Conservation (phyloP, 1,140 invertebrate genomes). For the Drosophila asahinai region DNA sequence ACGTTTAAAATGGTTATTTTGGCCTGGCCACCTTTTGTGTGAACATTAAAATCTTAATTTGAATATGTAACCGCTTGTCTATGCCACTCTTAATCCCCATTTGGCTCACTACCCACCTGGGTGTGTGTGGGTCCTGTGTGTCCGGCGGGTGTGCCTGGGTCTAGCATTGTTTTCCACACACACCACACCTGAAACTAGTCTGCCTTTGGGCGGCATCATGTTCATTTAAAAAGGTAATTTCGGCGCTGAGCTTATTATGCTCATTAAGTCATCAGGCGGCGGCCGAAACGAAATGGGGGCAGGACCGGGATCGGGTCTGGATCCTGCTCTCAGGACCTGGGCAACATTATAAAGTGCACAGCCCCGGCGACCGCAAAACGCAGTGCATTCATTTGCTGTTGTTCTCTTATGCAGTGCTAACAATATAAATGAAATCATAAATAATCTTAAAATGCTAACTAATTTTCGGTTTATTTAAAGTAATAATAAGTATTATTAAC, state of each 20-base stretch:
- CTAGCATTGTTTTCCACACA: constrained; percentile 29
- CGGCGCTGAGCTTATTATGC: constrained; percentile 79
- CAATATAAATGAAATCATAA: background rate
- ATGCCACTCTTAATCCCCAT: constrained; percentile 71
- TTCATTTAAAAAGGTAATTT: constrained; percentile 84
- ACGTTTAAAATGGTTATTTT: constrained; percentile 35
- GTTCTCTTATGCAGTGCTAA: constrained; percentile 40
- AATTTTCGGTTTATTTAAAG: background rate
- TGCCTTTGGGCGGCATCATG: constrained; percentile 57
- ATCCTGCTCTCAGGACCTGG: constrained; percentile 15
- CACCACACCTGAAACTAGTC: constrained; percentile 21
- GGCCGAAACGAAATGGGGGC: constrained; percentile 42
- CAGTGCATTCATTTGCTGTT: constrained; percentile 64
- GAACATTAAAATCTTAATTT: constrained; percentile 83
- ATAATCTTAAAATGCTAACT: no score
- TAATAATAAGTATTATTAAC: background rate
- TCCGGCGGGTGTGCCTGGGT: constrained; percentile 26
- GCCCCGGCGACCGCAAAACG: constrained; percentile 63
- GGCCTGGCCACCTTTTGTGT: constrained; percentile 56
- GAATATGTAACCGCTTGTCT: constrained; percentile 80
- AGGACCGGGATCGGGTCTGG: constrained; percentile 26
- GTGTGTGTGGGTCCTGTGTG: constrained; percentile 7
- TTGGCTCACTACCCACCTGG: constrained; percentile 32
- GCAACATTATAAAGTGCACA: constrained; percentile 71
- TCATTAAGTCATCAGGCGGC: constrained; percentile 78